Evolutionary conservation across 2,888 invertebrate genomes (phyloP).

Genomic region (Polyploca ridens): DNA sequence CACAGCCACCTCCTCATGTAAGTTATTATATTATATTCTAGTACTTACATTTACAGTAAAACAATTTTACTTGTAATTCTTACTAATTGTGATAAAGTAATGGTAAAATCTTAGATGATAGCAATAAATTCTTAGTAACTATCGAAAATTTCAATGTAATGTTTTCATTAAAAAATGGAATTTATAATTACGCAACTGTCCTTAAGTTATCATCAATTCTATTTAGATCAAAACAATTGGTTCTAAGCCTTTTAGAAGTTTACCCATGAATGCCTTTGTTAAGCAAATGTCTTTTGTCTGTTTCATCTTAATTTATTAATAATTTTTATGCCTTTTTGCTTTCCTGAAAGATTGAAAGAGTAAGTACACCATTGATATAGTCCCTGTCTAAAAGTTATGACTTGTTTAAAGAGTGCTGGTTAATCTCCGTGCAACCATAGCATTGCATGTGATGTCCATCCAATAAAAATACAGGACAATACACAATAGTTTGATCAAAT

Average conservation of each 20-base stretch:
- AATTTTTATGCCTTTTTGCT: constrained; percentile 27
- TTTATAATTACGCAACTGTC: no score
- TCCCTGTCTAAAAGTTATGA: not conserved
- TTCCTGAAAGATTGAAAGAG: constrained; percentile 59
- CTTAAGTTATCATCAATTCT: no score
- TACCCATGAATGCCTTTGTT: no score
- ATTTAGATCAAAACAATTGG: no score
- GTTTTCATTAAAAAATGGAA: no score
- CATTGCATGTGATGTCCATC: not conserved
- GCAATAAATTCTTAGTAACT: no score
- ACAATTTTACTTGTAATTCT: not conserved
- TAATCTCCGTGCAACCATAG: not conserved
- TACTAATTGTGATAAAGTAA: not conserved
- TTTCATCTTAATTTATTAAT: constrained; percentile 15
- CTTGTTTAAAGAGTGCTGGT: no score
- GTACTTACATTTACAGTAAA: constrained; percentile 7
- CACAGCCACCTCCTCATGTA: constrained; percentile 84
- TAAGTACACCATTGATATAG: constrained; percentile 42
- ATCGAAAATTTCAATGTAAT: no score
- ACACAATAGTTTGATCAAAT: no score
- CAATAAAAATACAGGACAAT: no score
- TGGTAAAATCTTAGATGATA: no score
- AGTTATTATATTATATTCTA: constrained; percentile 40
- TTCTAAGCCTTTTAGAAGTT: no score
- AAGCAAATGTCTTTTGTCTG: not conserved